Conservation (phyloP, 2,113 vertebrate species). For the Sebastes schlegelii region DNA sequence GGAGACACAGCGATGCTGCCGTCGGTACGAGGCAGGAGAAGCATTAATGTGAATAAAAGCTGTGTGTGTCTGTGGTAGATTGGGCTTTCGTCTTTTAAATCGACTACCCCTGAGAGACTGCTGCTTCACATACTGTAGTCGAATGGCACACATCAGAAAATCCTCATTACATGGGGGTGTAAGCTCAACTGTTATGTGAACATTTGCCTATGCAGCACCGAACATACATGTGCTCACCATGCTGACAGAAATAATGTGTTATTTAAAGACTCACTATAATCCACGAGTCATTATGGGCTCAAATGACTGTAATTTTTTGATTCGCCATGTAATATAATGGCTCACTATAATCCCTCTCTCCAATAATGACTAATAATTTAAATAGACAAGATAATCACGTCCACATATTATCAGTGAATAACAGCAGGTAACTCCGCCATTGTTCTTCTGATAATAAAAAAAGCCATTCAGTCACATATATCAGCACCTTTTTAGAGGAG, state of each 20-base stretch:
- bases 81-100: constrained; percentile 22
- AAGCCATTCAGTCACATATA: constrained; percentile 27
- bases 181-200: background rate
- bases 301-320: constrained; percentile 58
- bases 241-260: constrained; percentile 40
- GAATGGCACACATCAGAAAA: constrained; percentile 9
- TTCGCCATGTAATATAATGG: constrained; percentile 44
- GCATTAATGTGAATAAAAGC: constrained; percentile 40
- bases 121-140: constrained; percentile 2
- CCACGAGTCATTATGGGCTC: constrained; percentile 53
- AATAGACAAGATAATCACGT: constrained; percentile 36
- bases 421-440: constrained; percentile 52
- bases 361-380: constrained; percentile 52
- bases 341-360: constrained; percentile 51
- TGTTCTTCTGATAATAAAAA: constrained; percentile 43
- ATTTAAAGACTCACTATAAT: constrained; percentile 52
- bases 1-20: constrained; percentile 17
- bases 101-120: constrained; percentile 19
- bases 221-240: constrained; percentile 17
- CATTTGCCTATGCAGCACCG: background rate
- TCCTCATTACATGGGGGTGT: background rate
- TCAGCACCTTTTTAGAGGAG: constrained; percentile 23
- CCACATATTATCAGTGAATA: constrained; percentile 57
- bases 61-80: constrained; percentile 24
- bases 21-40: constrained; percentile 17